phyloP scores from a whole-genome alignment of 1,140 invertebrate species.

The Nasonia vitripennis region DNA sequence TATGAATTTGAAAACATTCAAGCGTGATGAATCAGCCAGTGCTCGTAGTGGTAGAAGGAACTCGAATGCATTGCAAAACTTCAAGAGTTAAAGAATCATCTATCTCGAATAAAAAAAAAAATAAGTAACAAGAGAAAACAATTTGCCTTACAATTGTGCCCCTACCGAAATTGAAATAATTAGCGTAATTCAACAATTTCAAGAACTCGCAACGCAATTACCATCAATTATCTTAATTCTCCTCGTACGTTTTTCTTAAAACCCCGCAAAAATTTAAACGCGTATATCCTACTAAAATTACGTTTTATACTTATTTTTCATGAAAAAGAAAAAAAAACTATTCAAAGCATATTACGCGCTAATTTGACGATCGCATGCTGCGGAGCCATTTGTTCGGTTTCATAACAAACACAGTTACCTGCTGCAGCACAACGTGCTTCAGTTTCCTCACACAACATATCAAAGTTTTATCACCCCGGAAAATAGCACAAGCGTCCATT shows the following conservation, averaged over 20 bases:
- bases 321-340: not conserved
- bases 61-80: too few species aligned
- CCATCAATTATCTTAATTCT: not conserved
- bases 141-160: too few species aligned
- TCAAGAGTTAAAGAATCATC: too few species aligned
- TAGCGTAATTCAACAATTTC: not conserved
- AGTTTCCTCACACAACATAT: not conserved
- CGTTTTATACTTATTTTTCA: not conserved
- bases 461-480: not conserved
- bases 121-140: too few species aligned
- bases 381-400: not conserved
- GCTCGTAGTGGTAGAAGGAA: too few species aligned
- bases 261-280: not conserved
- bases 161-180: too few species aligned
- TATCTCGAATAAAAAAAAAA: too few species aligned
- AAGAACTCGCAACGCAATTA: not conserved
- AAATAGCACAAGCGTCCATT: not conserved
- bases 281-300: not conserved
- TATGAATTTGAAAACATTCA: too few species aligned
- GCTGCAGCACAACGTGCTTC: not conserved
- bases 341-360: not conserved
- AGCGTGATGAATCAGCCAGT: too few species aligned
- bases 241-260: too few species aligned
- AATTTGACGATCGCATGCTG: not conserved
- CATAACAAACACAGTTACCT: not conserved